Evolutionary conservation across 2,797 vertebrate genomes (phyloP).

Genomic region (Pangasius djambal): DNA sequence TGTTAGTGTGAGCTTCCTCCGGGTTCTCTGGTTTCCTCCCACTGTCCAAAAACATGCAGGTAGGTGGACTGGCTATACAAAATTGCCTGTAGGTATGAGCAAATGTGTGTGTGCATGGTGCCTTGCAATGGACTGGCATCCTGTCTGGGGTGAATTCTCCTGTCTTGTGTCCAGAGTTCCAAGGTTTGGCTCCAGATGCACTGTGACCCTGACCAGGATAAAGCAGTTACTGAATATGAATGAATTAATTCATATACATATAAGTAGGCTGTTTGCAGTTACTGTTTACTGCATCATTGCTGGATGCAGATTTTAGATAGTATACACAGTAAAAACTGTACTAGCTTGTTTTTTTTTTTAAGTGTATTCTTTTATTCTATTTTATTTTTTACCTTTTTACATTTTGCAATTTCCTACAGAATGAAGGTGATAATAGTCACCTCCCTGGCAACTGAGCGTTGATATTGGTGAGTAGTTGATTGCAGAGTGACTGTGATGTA

Average conservation of each 20-base stretch:
- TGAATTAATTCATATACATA: not conserved
- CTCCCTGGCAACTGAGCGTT: not conserved
- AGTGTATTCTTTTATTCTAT: not conserved
- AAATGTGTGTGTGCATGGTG: not conserved
- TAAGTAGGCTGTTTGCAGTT: not conserved
- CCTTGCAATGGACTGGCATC: not conserved
- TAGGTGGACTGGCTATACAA: not conserved
- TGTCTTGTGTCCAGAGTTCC: not conserved
- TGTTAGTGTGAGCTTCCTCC: not conserved
- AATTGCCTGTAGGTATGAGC: not conserved
- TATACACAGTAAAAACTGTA: not conserved
- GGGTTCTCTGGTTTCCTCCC: not conserved
- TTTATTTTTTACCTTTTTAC: not conserved
- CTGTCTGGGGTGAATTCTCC: not conserved
- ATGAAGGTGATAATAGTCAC: constrained; percentile 1
- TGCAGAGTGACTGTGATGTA: constrained; percentile 68
- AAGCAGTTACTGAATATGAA: not conserved
- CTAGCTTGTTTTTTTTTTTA: not conserved
- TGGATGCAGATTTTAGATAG: not conserved
- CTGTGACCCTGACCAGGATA: not conserved
- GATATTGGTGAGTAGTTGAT: constrained; percentile 16
- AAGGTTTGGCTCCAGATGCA: not conserved
- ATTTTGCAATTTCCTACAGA: not conserved
- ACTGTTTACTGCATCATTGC: not conserved
- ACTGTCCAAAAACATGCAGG: not conserved